Conservation (phyloP, 2,797 vertebrate species). For the Alfaro cultratus region DNA sequence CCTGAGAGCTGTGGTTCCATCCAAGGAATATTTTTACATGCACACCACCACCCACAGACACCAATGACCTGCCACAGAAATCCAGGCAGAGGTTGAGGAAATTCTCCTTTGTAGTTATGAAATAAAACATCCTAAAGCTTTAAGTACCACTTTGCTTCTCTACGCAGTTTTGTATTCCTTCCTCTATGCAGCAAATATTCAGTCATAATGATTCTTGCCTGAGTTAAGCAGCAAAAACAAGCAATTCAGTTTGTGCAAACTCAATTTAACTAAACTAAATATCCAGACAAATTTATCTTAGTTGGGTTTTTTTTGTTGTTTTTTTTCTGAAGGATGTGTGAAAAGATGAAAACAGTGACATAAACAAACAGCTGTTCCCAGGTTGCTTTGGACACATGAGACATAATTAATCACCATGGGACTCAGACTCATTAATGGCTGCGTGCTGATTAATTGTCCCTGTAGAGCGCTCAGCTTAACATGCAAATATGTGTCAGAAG, state of each 20-base stretch:
- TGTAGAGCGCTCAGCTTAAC: constrained; percentile 71
- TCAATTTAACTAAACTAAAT: constrained; percentile 20
- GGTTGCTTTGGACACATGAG: constrained; percentile 66
- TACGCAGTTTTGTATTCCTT: constrained; percentile 18
- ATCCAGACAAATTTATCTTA: constrained; percentile 35
- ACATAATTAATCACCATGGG: constrained; percentile 77
- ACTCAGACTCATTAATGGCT: constrained; percentile 76
- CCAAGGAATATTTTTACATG: constrained; percentile 41
- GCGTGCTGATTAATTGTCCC: constrained; percentile 76
- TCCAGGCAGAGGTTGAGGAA: constrained; percentile 50
- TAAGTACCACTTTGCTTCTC: constrained; percentile 42
- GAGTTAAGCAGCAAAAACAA: constrained; percentile 21
- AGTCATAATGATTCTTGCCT: not conserved
- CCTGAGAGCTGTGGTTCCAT: constrained; percentile 44
- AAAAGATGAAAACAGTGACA: constrained; percentile 49
- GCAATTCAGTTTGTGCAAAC: constrained; percentile 13
- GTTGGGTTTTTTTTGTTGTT: not conserved
- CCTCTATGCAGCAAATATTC: constrained; percentile 12
- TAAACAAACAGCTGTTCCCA: constrained; percentile 73
- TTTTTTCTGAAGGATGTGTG: constrained; percentile 32
- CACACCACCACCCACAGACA: constrained; percentile 60
- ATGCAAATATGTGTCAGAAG: constrained; percentile 77
- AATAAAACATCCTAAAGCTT: constrained; percentile 65
- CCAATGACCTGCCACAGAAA: constrained; percentile 55
- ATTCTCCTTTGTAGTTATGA: constrained; percentile 58